Percentiles rank a stretch among this genome's conserved stretches.
Conservation (phyloP, 2,797 vertebrate species). For the Phoeniculus purpureus region DNA sequence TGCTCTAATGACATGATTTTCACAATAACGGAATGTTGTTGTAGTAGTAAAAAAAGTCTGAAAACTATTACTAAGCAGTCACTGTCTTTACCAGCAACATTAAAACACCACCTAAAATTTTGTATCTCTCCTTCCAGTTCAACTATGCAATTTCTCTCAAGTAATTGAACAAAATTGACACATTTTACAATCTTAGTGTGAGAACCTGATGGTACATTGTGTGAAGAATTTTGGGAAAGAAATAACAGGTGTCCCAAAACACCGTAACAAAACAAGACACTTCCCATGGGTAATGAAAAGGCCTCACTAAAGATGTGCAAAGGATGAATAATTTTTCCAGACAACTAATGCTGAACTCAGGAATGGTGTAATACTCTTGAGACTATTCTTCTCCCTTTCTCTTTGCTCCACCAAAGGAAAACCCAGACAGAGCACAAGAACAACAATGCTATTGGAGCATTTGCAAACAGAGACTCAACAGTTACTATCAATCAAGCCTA, state of each 20-base stretch:
- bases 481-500: background rate
- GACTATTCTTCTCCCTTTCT: background rate
- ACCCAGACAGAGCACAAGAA: background rate
- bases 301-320: background rate
- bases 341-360: background rate
- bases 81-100: background rate
- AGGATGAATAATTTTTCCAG: background rate
- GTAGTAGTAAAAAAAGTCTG: background rate
- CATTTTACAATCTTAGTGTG: background rate
- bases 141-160: background rate
- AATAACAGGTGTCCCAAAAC: background rate
- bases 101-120: background rate
- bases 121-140: background rate
- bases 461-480: background rate
- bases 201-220: background rate
- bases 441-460: background rate
- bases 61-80: background rate
- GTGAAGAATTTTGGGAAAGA: background rate
- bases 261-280: background rate
- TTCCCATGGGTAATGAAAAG: background rate
- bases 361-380: background rate
- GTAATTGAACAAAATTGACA: background rate
- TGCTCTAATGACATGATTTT: background rate
- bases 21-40: background rate
- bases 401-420: background rate